phyloP scores from a whole-genome alignment of 2,797 vertebrate species.

The Sebastes oblongus region DNA sequence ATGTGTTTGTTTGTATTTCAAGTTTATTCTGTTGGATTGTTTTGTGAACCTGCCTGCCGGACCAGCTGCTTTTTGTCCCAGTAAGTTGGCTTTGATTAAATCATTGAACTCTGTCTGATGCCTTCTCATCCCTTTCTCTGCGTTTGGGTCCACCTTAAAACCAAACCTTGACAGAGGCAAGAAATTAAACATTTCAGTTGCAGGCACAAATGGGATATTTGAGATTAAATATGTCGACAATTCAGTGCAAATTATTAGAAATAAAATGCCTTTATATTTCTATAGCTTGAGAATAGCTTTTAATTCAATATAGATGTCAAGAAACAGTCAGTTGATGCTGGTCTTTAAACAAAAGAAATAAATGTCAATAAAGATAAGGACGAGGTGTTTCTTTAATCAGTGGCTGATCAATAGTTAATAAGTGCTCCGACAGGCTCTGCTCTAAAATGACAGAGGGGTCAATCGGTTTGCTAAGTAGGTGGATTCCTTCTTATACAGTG shows the following conservation, averaged over 20 bases:
- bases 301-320: not conserved
- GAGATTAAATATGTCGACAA: not conserved
- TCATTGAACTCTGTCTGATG: too few relatives aligned
- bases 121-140: too few relatives aligned
- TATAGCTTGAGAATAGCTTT: not conserved
- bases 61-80: too few relatives aligned
- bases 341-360: slow-evolving; percentile 5
- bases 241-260: not conserved
- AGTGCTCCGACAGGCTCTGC: slow-evolving; percentile 31
- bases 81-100: too few relatives aligned
- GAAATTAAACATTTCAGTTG: too few relatives aligned
- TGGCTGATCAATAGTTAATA: slow-evolving; percentile 54
- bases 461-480: slow-evolving; percentile 21
- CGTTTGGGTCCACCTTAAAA: too few relatives aligned
- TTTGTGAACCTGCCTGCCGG: too few relatives aligned
- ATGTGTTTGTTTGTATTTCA: too few relatives aligned
- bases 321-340: not conserved
- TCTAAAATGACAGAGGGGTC: slow-evolving; percentile 18
- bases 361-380: slow-evolving; percentile 13
- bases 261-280: not conserved
- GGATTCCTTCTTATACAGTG: slow-evolving; percentile 24
- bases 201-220: not conserved
- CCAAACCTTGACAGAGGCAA: too few relatives aligned
- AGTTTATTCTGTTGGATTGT: too few relatives aligned
- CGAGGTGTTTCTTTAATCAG: slow-evolving; percentile 1